A percentile compares a stretch with the other conserved stretches of the same genome.
Conservation (phyloP, 2,888 invertebrate genomes). For the Drosophila macrospina region DNA sequence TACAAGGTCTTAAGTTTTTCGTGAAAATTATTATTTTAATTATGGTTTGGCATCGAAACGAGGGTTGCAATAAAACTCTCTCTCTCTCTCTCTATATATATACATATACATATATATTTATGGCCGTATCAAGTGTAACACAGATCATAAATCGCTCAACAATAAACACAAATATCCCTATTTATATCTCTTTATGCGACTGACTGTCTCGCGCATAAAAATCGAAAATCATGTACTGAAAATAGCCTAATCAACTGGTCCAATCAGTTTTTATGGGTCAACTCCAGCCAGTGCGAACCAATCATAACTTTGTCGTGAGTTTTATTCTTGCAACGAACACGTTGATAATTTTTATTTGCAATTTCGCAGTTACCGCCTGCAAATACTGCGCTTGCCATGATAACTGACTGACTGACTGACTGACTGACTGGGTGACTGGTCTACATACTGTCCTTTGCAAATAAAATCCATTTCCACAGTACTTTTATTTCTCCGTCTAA, state of each 20-base stretch:
- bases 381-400: slow-evolving; percentile 15
- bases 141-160: slow-evolving; percentile 68
- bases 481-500: slow-evolving; percentile 74
- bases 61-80: slow-evolving; percentile 59
- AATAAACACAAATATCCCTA: slow-evolving; percentile 63
- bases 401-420: slow-evolving; percentile 8
- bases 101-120: slow-evolving; percentile 47
- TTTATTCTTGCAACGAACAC: slow-evolving; percentile 69
- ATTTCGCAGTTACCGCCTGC: slow-evolving; percentile 44
- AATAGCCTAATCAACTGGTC: slow-evolving; percentile 75
- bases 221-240: slow-evolving; percentile 39
- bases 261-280: slow-evolving; percentile 70
- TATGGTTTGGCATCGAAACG: slow-evolving; percentile 57
- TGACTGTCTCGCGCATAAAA: slow-evolving; percentile 62
- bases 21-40: slow-evolving; percentile 84
- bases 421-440: slow-evolving; percentile 4
- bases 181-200: slow-evolving; percentile 35
- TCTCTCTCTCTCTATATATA: too few relatives aligned
- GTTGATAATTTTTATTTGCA: slow-evolving; percentile 79
- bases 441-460: slow-evolving; percentile 52
- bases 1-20: slow-evolving; percentile 84
- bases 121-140: slow-evolving; percentile 39
- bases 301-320: slow-evolving; percentile 69
- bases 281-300: slow-evolving; percentile 38
- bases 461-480: slow-evolving; percentile 72